Conservation (phyloP, 2,797 vertebrate species). For the Taenioides sp. region DNA sequence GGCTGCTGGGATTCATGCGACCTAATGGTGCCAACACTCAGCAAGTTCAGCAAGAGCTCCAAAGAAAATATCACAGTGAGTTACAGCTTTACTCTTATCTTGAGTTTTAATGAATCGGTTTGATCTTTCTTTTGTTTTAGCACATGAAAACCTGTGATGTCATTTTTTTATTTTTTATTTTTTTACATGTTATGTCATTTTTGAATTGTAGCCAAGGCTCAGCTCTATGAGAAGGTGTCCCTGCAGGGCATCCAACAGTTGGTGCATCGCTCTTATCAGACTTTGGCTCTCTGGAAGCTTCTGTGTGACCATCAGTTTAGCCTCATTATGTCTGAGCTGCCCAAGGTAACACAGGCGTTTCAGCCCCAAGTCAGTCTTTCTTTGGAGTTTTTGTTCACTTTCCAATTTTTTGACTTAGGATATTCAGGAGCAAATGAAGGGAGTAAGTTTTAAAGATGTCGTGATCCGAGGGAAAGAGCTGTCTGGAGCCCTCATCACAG, state of each 20-base stretch:
- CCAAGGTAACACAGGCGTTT: conserved; percentile 80
- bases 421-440: conserved; percentile 93
- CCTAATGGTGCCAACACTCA: conserved; percentile 90
- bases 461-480: conserved; percentile 92
- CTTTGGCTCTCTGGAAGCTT: conserved; percentile 93
- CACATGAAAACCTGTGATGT: too few species aligned
- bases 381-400: background rate
- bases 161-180: background rate
- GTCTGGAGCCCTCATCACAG: conserved; percentile 90
- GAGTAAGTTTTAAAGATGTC: conserved; percentile 90
- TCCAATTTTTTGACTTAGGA: conserved; percentile 77
- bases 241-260: conserved; percentile 93
- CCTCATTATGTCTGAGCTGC: conserved; percentile 90
- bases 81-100: conserved; percentile 14
- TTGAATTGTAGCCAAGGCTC: conserved; percentile 84
- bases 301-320: conserved; percentile 95
- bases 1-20: conserved; percentile 89
- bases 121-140: too few species aligned
- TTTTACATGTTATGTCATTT: background rate
- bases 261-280: conserved; percentile 91
- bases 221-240: conserved; percentile 90
- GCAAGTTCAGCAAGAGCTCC: conserved; percentile 95
- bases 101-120: background rate
- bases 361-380: background rate
- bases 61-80: conserved; percentile 93